Conservation (phyloP, 23 tunicate species). For the Halocynthia aurantium region DNA sequence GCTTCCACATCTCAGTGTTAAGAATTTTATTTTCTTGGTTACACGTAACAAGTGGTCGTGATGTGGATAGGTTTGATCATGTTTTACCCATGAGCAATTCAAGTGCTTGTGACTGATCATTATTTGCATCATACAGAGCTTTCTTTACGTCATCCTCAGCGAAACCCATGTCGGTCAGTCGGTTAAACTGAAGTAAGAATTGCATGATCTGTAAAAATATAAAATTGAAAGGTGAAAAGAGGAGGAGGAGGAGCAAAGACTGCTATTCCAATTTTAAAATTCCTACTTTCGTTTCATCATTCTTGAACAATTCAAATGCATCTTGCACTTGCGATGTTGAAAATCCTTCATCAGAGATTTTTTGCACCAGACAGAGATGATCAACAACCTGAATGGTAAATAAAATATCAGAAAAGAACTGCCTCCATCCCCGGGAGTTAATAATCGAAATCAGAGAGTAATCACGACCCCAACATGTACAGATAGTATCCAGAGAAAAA, state of each 20-base stretch:
- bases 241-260: not conserved
- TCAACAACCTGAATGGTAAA: conserved; percentile 41
- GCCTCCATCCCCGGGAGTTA: too few species aligned
- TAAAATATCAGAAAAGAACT: too few species aligned
- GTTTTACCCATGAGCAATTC: conserved; percentile 9
- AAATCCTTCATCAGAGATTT: conserved; percentile 48
- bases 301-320: conserved; percentile 48
- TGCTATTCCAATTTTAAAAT: not conserved
- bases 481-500: too few species aligned
- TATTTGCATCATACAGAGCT: conserved; percentile 27
- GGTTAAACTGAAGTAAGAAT: conserved; percentile 32
- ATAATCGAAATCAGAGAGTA: too few species aligned
- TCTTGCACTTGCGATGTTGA: conserved; percentile 42
- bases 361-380: conserved; percentile 39
- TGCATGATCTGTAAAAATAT: conserved; percentile 42
- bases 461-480: too few species aligned
- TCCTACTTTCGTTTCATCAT: conserved; percentile 44
- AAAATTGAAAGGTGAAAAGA: not conserved
- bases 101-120: conserved; percentile 12
- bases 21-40: too few species aligned
- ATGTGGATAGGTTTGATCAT: not conserved
- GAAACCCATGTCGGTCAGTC: conserved; percentile 81
- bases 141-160: conserved; percentile 42
- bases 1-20: too few species aligned
- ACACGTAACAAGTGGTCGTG: too few species aligned